Evolutionary conservation across 2,888 invertebrate genomes (phyloP), one percentile per base, ranked within the genome.

Genomic region (Melolontha melolontha): DNA sequence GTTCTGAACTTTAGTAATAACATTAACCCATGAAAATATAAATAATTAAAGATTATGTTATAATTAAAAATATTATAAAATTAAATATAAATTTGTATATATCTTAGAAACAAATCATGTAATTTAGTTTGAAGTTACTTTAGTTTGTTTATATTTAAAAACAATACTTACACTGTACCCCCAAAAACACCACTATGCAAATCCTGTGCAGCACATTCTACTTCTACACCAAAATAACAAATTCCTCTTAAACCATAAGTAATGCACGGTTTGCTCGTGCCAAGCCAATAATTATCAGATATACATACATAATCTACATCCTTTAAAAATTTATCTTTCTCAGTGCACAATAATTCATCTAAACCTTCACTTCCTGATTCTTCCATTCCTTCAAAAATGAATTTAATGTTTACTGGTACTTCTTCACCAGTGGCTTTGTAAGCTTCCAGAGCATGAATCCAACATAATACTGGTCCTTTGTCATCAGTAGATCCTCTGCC

Each of bases 231-330:
- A 82, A 96, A 99, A 83, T 98, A 98, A 79, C 94, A 94, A 69
- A 97, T 88, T 12, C 98, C 98, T 73, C 97, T 88, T 10, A 99
- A 87, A 5, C 98, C 98, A 83, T 98, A 98, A 0, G 98, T 98
- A 69, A 99, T 89, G 81, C 98, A 98, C 0, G 99, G 98, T 79
- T 96, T 97, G n/a, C 90, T 92, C 70, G 92, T 97, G 1, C 98
- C 98, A 68, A 99, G 85, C 98, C 98, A 99, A 82, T 98, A 99
- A 84, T 98, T 99, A 82, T 99, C 98, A 17, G 97, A 97, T 79
- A 99, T 98, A 82, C 98, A 98, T 12, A 97, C 95, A 84, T 90
- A 98, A 83, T 98, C 97, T 0, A 96, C 92, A 79, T 89, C 88
- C 64, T 90, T 86, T 40, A 98, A 87, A 83, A 96, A 97, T 27